Evolutionary conservation across 2,888 invertebrate genomes (phyloP).

Genomic region (Hipparchia sbordonii): DNA sequence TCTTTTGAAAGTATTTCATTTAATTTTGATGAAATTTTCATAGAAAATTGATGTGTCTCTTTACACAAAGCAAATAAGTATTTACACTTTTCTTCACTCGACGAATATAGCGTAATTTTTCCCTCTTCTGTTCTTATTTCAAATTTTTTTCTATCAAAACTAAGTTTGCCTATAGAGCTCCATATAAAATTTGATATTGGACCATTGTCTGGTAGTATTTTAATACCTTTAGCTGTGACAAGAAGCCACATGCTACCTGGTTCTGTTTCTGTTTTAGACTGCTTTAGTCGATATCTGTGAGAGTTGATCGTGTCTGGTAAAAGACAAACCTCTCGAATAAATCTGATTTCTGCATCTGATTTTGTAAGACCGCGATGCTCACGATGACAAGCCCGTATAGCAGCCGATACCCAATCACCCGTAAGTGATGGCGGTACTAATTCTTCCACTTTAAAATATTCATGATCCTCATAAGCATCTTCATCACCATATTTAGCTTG

Average conservation of each 20-base stretch:
- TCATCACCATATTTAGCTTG: slow-evolving; percentile 96
- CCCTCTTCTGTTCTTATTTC: slow-evolving; percentile 96
- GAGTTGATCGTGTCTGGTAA: slow-evolving; percentile 94
- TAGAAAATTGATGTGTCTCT: slow-evolving; percentile 97
- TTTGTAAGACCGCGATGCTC: slow-evolving; percentile 91
- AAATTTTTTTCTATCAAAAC: slow-evolving; percentile 98
- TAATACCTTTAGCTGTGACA: slow-evolving; percentile 95
- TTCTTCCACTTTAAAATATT: slow-evolving; percentile 90
- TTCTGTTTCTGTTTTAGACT: slow-evolving; percentile 88
- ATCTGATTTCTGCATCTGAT: slow-evolving; percentile 92
- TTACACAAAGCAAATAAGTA: slow-evolving; percentile 93
- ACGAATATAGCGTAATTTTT: slow-evolving; percentile 94
- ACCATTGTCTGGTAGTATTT: slow-evolving; percentile 89
- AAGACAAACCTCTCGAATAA: slow-evolving; percentile 94
- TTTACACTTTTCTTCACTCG: slow-evolving; percentile 96
- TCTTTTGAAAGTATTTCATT: slow-evolving; percentile 92
- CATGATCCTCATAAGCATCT: slow-evolving; percentile 64
- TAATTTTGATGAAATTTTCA: slow-evolving; percentile 94
- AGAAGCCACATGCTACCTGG: slow-evolving; percentile 93
- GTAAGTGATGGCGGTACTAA: slow-evolving; percentile 89
- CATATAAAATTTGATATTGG: slow-evolving; percentile 93
- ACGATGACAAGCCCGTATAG: slow-evolving; percentile 90
- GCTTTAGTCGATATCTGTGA: slow-evolving; percentile 91
- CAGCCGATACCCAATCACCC: slow-evolving; percentile 82
- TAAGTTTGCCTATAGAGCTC: slow-evolving; percentile 97